Evolutionary conservation across 2,888 invertebrate species (phyloP).

Genomic region (Rhingia campestris): DNA sequence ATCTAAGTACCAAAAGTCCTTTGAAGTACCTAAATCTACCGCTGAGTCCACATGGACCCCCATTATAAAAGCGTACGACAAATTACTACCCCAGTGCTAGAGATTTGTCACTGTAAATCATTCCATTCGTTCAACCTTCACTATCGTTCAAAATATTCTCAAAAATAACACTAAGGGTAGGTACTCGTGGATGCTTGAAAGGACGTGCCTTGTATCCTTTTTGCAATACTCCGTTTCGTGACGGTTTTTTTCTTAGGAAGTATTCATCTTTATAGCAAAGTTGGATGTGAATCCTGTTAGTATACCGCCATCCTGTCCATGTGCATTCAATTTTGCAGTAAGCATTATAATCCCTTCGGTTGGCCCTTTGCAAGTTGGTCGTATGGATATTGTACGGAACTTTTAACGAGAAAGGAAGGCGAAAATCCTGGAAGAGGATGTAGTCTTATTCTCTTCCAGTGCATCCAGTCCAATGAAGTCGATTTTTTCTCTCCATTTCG

Average conservation of each 20-base stretch:
- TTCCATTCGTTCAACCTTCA: background rate
- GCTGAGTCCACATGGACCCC: no score
- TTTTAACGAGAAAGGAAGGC: constrained; percentile 29
- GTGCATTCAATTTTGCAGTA: constrained; percentile 38
- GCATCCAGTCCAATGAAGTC: no score
- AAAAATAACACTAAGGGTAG: background rate
- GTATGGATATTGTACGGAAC: background rate
- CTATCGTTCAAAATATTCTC: background rate
- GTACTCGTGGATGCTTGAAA: background rate
- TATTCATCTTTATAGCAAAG: constrained; percentile 10
- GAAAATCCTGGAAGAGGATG: background rate
- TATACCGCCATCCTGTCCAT: constrained; percentile 17
- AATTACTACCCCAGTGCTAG: no score
- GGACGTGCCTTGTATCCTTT: constrained; percentile 21
- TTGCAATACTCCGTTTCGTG: background rate
- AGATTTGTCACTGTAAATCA: no score
- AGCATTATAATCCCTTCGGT: constrained; percentile 23
- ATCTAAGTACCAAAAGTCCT: no score
- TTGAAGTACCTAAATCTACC: no score
- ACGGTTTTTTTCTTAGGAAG: background rate
- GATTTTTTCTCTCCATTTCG: constrained; percentile 1
- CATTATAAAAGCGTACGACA: no score
- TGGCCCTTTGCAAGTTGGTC: constrained; percentile 14
- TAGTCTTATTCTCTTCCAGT: background rate
- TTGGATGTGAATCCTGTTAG: constrained; percentile 25